Base-by-base conservation (phyloP, 2,113 vertebrate species). In the Eleginops maclovinus region DNA sequence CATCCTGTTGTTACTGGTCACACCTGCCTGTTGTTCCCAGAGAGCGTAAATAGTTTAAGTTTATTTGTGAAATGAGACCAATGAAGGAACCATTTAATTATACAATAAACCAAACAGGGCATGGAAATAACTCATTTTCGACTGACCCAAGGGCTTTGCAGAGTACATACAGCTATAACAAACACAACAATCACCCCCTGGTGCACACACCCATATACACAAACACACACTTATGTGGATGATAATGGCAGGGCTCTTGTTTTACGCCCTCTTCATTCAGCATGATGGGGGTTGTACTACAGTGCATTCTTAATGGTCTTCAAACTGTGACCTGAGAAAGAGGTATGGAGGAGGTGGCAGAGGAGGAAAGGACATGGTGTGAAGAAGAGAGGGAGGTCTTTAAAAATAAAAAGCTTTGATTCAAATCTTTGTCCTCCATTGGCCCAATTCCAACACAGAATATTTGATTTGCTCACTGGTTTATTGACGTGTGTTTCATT, bases 1-100 rank as follows among this genome's bases (percentile, higher is more conserved):
- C 87, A 90, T 94, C 92, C 93, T 93, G 93, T 94, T 94, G 93
- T 91, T 89, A 77, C 80, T 73, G 83, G 86, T 92, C 91, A 93
- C 94, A 94, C 93, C 91, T 94, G 91, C 79, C 88, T 89, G 90
- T 83, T 91, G 89, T 80, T 84, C 75, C 50, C 56, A 28, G 12
- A 79, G 77, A 77, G 47, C 9, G 59, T 71, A n/a, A 88, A 83
- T 75, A 83, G 66, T 84, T 82, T 73, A 17, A 36, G 31, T 72
- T 24, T 70, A 79, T 87, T 80, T 87, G 73, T 72, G 59, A 54
- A 76, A 58, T n/a, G 46, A 61, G 17, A 67, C 58, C 47, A 61
- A 63, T 71, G 54, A 77, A 61, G 60, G 51, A 82, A 78, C 59
- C n/a, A 16, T 28, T 83, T 75, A 63, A 86, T 81, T 79, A 73